Conservation (phyloP, 2,797 vertebrate species). For the Myotis pilosus region DNA sequence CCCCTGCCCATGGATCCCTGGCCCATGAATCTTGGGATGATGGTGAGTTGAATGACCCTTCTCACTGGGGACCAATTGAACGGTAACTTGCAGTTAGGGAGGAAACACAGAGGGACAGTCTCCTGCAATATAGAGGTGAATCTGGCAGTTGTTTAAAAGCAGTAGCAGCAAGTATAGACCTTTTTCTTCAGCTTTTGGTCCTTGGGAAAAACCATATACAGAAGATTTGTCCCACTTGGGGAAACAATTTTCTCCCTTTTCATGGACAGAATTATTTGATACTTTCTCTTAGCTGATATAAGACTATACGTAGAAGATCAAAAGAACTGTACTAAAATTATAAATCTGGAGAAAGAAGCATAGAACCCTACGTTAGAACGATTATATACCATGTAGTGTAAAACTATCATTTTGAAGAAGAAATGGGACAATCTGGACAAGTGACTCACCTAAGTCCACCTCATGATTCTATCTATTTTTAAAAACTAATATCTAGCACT, state of each 20-base stretch:
- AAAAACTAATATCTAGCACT: background rate
- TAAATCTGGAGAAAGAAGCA: background rate
- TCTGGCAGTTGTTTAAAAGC: no score
- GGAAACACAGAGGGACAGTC: no score
- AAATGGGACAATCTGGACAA: background rate
- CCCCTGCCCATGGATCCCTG: no score
- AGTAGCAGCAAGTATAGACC: no score
- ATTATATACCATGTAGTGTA: no score
- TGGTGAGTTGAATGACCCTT: no score
- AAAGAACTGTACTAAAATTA: background rate
- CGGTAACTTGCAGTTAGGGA: no score
- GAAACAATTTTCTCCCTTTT: background rate
- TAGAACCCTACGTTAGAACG: no score
- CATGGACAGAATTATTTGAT: background rate
- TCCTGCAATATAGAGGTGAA: no score
- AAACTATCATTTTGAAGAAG: no score
- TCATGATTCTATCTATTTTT: background rate
- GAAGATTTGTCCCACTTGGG: background rate
- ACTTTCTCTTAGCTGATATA: background rate
- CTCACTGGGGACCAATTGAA: no score
- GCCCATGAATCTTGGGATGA: no score
- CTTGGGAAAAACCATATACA: background rate
- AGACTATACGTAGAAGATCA: background rate
- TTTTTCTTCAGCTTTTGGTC: background rate
- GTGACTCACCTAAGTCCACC: background rate